Conservation (phyloP, 2,113 vertebrate genomes). For the Hiodon tergisus region DNA sequence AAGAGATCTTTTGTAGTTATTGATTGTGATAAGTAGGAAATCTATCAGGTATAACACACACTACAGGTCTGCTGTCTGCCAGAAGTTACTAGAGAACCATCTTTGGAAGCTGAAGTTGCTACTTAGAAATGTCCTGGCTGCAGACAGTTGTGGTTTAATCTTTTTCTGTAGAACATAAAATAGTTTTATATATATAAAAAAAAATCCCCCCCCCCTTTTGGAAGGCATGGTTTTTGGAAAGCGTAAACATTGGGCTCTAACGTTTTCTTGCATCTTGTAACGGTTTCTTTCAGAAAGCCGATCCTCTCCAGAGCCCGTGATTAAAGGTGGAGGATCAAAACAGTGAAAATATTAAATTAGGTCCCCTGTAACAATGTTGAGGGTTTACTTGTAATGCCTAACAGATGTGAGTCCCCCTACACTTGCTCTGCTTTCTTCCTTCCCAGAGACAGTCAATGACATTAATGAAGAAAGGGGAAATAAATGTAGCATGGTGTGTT, state of each 20-base stretch:
- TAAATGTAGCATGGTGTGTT: slow-evolving; percentile 51
- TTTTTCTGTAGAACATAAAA: slow-evolving; percentile 33
- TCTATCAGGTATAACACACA: too few relatives aligned
- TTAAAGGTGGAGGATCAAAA: slow-evolving; percentile 98
- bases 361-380: slow-evolving; percentile 94
- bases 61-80: too few relatives aligned
- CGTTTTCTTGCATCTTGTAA: slow-evolving; percentile 92
- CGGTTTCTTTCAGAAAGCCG: slow-evolving; percentile 92
- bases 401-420: slow-evolving; percentile 87
- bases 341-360: slow-evolving; percentile 98
- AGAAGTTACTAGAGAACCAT: too few relatives aligned
- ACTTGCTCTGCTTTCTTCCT: slow-evolving; percentile 72
- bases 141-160: slow-evolving; percentile 87
- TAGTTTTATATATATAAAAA: slow-evolving; percentile 60
- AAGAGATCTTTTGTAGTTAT: too few relatives aligned
- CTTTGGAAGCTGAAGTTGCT: slow-evolving; percentile 75
- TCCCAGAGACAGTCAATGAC: slow-evolving; percentile 73
- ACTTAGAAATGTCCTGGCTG: slow-evolving; percentile 84
- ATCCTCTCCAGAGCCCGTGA: slow-evolving; percentile 92
- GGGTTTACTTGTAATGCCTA: slow-evolving; percentile 89
- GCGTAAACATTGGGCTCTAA: slow-evolving; percentile 97
- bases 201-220: slow-evolving; percentile 59
- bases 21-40: too few relatives aligned
- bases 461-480: slow-evolving; percentile 60
- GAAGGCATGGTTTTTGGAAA: slow-evolving; percentile 74